Conservation (phyloP, 2,113 vertebrate genomes). For the Xiphorhynchus elegans region DNA sequence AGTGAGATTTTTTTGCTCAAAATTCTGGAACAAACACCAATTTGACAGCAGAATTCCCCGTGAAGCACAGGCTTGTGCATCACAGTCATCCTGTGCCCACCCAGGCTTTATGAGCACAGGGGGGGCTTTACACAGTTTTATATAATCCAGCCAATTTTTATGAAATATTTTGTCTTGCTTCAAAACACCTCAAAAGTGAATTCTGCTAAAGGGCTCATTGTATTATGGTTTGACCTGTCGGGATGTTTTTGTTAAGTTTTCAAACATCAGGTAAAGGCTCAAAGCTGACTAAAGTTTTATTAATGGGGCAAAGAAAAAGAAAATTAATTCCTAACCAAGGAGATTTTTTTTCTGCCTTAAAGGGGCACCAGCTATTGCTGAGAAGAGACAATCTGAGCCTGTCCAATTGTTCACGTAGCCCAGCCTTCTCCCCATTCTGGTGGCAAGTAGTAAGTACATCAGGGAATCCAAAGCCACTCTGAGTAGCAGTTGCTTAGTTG, state of each 20-base stretch:
- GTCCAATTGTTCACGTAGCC: not conserved
- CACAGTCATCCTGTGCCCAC: not conserved
- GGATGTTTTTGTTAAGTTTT: constrained; percentile 10
- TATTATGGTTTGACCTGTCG: not conserved
- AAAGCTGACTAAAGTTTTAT: constrained; percentile 3
- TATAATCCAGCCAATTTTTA: constrained; percentile 20
- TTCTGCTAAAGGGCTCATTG: constrained; percentile 47
- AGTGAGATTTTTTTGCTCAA: not conserved
- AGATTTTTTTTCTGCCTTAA: constrained; percentile 62
- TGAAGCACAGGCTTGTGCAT: not conserved
- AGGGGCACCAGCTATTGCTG: constrained; percentile 66
- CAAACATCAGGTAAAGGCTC: constrained; percentile 38
- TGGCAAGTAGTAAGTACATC: constrained; percentile 70
- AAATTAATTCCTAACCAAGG: not conserved
- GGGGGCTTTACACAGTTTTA: not conserved
- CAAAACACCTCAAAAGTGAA: constrained; percentile 10
- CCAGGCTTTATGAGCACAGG: not conserved
- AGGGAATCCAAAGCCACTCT: constrained; percentile 76
- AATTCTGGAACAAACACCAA: not conserved
- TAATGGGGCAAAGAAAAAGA: constrained; percentile 14
- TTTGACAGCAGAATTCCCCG: not conserved
- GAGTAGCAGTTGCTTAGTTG: constrained; percentile 70
- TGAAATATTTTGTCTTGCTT: not conserved
- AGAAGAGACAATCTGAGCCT: constrained; percentile 75
- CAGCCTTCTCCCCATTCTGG: constrained; percentile 53